Percentiles rank a stretch among this genome's conserved stretches.
These are phyloP conservation scores for Rhodophaea formosa DNA, from an alignment of 2,888 invertebrate genomes.

Conservation along the genomic window DNA sequence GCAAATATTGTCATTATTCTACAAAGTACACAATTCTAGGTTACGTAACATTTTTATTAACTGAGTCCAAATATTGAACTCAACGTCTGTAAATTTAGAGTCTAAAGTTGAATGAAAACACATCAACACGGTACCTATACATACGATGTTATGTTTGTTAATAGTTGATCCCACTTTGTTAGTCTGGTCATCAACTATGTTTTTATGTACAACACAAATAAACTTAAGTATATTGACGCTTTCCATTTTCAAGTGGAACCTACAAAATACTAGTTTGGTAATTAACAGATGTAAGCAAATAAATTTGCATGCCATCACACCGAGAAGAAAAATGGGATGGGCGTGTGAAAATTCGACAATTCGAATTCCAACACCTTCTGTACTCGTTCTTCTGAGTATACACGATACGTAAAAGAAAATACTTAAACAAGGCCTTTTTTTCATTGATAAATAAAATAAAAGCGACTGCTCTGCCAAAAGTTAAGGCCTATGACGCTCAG, in stretches of 20 bases:
- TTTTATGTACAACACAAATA: conserved; percentile 41
- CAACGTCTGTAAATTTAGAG: neutral
- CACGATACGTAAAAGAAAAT: too few species aligned
- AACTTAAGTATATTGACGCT: conserved; percentile 44
- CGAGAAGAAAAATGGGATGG: too few species aligned
- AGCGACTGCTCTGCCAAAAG: too few species aligned
- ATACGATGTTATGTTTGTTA: neutral
- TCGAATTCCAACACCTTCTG: too few species aligned
- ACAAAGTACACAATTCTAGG: conserved; percentile 1
- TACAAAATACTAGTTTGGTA: conserved; percentile 29
- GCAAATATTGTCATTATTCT: conserved; percentile 8
- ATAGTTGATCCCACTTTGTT: conserved; percentile 22
- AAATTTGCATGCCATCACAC: conserved; percentile 18
- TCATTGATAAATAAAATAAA: too few species aligned
- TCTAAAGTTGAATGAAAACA: neutral
- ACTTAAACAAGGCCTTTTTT: too few species aligned
- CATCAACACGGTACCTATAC: neutral
- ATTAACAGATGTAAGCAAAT: conserved; percentile 30
- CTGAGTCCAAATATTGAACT: neutral
- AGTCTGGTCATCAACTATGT: conserved; percentile 36
- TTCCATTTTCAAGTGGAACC: conserved; percentile 46
- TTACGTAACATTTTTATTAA: neutral
- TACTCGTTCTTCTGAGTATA: too few species aligned
- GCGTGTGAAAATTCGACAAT: too few species aligned
- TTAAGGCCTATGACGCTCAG: too few species aligned